Evolutionary conservation across 2,113 vertebrate genomes (phyloP), one percentile per base, ranked within the genome.

Genomic region (Xyrauchen texanus): DNA sequence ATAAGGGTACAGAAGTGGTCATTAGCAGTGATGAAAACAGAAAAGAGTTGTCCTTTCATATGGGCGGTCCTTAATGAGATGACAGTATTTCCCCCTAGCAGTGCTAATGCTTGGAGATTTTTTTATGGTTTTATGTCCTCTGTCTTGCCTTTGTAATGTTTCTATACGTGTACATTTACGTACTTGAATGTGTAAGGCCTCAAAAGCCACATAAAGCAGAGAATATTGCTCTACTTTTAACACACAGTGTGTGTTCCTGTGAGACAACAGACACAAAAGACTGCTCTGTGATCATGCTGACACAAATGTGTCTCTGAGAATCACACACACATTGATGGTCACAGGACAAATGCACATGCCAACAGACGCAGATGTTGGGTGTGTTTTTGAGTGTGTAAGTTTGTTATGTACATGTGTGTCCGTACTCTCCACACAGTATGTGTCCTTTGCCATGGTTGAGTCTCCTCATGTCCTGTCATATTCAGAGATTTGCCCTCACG

Each of bases 401-500:
- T 67, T 61, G 58, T 51, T 51, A 63, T 64, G 68, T 79, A 55
- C 61, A 71, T 46, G 72, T 42, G 64, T 68, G 71, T 74, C 62
- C 61, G 70, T 52, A 16, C 34, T 60, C 55, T 66, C 53, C 79
- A 76, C 78, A 66, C n/a, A 83, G 82, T 68, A 85, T 46, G 78
- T 78, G 64, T 77, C 61, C 61, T 64, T 60, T 75, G 82, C 58
- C 73, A 34, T 82, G 64, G 21, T 70, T 76, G 78, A 75, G 77
- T 69, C 75, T 84, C 82, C 86, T 88, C 65, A 69, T 68, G 79
- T 80, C 69, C 67, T 76, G 68, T 81, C 45, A 15, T 77, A 80
- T 82, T 78, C 79, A 76, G 78, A 58, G 66, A 61, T 69, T 58
- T 71, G 62, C 21, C 53, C 78, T 76, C 61, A 64, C 12, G 49